Evolutionary conservation across 2,797 vertebrate genomes (phyloP).

Genomic region (Lutra lutra): DNA sequence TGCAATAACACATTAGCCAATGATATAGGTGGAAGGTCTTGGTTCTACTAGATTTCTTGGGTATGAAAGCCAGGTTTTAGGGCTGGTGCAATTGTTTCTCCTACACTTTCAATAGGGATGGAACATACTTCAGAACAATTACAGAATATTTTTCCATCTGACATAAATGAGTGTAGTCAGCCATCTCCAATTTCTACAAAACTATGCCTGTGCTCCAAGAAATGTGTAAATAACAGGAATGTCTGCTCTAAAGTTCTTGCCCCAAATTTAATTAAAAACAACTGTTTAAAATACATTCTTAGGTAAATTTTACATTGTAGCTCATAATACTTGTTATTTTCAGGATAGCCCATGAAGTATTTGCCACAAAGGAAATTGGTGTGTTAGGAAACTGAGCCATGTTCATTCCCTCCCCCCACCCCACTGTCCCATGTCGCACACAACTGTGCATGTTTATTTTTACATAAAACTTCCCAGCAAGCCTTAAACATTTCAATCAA

Average conservation of each 20-base stretch:
- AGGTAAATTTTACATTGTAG: background rate
- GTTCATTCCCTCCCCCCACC: background rate
- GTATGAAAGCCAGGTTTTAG: background rate
- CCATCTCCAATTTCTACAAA: background rate
- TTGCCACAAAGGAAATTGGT: background rate
- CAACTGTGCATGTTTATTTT: constrained; percentile 8
- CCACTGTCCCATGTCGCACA: background rate
- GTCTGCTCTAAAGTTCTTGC: background rate
- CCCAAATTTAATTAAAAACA: background rate
- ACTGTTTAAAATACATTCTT: background rate
- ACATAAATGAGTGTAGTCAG: background rate
- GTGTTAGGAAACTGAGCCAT: background rate
- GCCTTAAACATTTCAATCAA: background rate
- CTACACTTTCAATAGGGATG: background rate
- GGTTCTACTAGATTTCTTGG: background rate
- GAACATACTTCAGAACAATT: background rate
- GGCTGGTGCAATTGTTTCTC: background rate
- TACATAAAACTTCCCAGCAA: background rate
- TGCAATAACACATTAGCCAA: background rate
- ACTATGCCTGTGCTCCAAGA: background rate
- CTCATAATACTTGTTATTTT: constrained; percentile 29
- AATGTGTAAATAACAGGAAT: background rate
- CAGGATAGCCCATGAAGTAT: background rate
- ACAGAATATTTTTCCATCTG: background rate
- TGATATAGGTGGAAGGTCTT: background rate